Base-by-base conservation (phyloP, 2,888 invertebrate species). In the Aporophyla lueneburgensis region DNA sequence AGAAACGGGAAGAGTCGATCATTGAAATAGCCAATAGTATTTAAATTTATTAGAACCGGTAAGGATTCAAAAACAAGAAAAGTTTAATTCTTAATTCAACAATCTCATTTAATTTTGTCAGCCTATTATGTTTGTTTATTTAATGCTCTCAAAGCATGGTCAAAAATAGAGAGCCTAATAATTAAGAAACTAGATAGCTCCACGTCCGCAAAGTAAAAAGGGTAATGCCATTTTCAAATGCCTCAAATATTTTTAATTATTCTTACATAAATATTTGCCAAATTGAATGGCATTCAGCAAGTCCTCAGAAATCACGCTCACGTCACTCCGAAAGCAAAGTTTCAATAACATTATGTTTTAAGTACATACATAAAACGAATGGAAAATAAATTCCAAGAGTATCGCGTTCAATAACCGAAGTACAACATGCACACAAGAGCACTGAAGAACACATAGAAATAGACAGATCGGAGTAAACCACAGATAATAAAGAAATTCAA, bases 141-240 rank as follows among this genome's bases (percentile, higher is more conserved):
- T 0, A 12, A 51, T 43, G 19, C 43, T 73, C 7, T 33, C 14
- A 43, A 46, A 54, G 19, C 19, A 43, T 62, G 12, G 19, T 16
- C 24, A 58, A 58, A 14, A 33, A 49, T 54, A 27, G 24, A 46
- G 2, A n/a, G 49, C 49, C 6, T 59, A 40, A 5, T 65, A 43
- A 27, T 61, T 40, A 63, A 59, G 68, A 79, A 68, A 53, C 21
- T 67, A 54, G n/a, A 71, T 71, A 76, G 71, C 74, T 89, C 89
- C 88, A 89, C 89, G 89, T 89, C 85, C 70, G 79, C 89, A 89
- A 89, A 89, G 74, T 71, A 78, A 83, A 80, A 83, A 80, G 66
- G 67, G 69, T 56, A 84, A 77, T 83, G 78, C 80, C 84, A 83
- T 89, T 86, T 87, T 78, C 76, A 76, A 77, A 68, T 76, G 71